phyloP scores from a whole-genome alignment of 2,888 invertebrate species.

The Dryobota labecula region DNA sequence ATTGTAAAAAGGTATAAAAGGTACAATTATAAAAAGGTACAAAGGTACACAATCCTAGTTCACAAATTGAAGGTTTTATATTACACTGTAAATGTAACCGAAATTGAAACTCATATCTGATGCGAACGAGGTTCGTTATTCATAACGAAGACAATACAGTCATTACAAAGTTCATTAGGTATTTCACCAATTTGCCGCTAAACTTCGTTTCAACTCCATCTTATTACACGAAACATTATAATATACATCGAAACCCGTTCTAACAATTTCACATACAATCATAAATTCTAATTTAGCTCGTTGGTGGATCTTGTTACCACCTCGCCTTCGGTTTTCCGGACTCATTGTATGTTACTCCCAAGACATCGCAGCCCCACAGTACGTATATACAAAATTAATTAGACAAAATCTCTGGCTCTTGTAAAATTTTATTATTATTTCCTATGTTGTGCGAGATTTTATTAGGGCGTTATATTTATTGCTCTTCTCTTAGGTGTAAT shows the following conservation, averaged over 20 bases:
- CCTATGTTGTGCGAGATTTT: slow-evolving; percentile 85
- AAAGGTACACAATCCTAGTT: neutral
- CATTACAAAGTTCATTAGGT: slow-evolving; percentile 79
- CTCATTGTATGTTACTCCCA: slow-evolving; percentile 89
- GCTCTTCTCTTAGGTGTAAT: slow-evolving; percentile 83
- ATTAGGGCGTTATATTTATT: slow-evolving; percentile 88
- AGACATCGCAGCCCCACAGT: slow-evolving; percentile 87
- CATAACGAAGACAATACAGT: slow-evolving; percentile 69
- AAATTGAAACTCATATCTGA: slow-evolving; percentile 24
- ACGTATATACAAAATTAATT: slow-evolving; percentile 90
- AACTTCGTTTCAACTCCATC: slow-evolving; percentile 79
- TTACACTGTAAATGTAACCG: neutral
- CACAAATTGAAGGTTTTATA: slow-evolving; percentile 1
- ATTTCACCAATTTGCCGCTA: slow-evolving; percentile 74
- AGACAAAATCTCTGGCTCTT: slow-evolving; percentile 88
- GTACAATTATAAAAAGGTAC: neutral
- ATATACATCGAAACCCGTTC: slow-evolving; percentile 85
- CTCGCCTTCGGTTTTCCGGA: slow-evolving; percentile 85
- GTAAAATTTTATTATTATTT: slow-evolving; percentile 90
- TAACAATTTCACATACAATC: slow-evolving; percentile 90
- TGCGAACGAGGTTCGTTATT: slow-evolving; percentile 42
- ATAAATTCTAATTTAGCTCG: slow-evolving; percentile 90
- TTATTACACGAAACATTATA: slow-evolving; percentile 79
- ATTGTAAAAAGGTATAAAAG: neutral
- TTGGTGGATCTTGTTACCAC: slow-evolving; percentile 87